Percentiles rank a stretch among this genome's conserved stretches.
Conservation (phyloP, 1,140 invertebrate species). For the Drosophila orena region DNA sequence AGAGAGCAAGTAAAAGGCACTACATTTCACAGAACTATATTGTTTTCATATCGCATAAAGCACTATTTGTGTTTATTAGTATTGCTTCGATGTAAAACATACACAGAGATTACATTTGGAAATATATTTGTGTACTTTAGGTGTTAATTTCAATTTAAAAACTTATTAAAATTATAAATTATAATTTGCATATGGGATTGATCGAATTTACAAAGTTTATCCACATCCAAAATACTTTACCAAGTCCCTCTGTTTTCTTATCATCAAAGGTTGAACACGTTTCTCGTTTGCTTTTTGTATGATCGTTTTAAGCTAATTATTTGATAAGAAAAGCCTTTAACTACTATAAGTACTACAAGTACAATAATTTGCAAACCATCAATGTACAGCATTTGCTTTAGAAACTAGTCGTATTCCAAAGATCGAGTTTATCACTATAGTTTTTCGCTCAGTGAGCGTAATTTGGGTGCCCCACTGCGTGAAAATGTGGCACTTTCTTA, state of each 20-base stretch:
- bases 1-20: too few relatives aligned
- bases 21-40: too few relatives aligned
- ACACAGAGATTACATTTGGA: too few relatives aligned
- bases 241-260: not conserved
- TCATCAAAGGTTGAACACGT: not conserved
- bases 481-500: conserved; percentile 17
- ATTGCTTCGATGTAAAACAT: not conserved
- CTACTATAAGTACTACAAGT: too few relatives aligned
- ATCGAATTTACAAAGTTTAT: too few relatives aligned
- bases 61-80: not conserved
- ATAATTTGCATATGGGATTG: too few relatives aligned
- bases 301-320: not conserved
- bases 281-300: not conserved
- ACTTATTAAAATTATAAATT: too few relatives aligned
- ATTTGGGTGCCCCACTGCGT: not conserved
- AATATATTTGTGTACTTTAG: too few relatives aligned
- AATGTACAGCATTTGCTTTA: too few relatives aligned
- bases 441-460: conserved; percentile 1
- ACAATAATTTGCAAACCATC: too few relatives aligned
- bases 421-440: not conserved
- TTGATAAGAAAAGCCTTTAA: not conserved
- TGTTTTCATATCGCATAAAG: not conserved
- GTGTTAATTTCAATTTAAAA: too few relatives aligned
- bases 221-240: too few relatives aligned
- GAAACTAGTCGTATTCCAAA: not conserved